phyloP scores from a whole-genome alignment of 2,888 invertebrate species.

The Idaea dimidiata region DNA sequence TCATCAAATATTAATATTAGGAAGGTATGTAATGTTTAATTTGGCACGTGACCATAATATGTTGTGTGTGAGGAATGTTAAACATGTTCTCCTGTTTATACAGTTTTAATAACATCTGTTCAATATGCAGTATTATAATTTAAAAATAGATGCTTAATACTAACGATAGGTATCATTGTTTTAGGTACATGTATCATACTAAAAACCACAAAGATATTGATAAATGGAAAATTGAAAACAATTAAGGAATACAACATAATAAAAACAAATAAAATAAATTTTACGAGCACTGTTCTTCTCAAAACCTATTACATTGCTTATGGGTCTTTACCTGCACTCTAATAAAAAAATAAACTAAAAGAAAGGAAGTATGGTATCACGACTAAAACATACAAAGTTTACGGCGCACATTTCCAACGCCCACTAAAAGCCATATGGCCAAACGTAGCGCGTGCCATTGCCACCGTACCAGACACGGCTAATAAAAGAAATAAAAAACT shows the following conservation, averaged over 20 bases:
- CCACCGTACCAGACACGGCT: background rate
- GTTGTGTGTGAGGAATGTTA: background rate
- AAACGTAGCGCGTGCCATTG: slow-evolving; percentile 41
- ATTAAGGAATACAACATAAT: too few relatives aligned
- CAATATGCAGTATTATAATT: too few relatives aligned
- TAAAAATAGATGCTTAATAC: background rate
- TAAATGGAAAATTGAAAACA: too few relatives aligned
- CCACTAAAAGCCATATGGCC: slow-evolving; percentile 20
- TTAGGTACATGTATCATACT: background rate
- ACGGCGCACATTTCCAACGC: slow-evolving; percentile 8
- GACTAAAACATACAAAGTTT: background rate
- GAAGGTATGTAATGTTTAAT: background rate
- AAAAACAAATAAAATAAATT: too few relatives aligned
- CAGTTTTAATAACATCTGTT: too few relatives aligned
- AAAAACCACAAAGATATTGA: too few relatives aligned
- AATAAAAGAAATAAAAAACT: slow-evolving; percentile 18
- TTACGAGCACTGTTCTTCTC: background rate
- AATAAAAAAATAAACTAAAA: too few relatives aligned
- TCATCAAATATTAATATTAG: too few relatives aligned
- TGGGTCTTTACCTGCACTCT: too few relatives aligned
- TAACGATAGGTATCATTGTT: background rate
- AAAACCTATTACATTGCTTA: background rate
- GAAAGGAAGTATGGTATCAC: slow-evolving; percentile 2
- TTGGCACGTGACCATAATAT: background rate
- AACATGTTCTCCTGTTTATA: background rate